Conservation (phyloP, 2,888 invertebrate genomes). For the Leptinotarsa juncta region DNA sequence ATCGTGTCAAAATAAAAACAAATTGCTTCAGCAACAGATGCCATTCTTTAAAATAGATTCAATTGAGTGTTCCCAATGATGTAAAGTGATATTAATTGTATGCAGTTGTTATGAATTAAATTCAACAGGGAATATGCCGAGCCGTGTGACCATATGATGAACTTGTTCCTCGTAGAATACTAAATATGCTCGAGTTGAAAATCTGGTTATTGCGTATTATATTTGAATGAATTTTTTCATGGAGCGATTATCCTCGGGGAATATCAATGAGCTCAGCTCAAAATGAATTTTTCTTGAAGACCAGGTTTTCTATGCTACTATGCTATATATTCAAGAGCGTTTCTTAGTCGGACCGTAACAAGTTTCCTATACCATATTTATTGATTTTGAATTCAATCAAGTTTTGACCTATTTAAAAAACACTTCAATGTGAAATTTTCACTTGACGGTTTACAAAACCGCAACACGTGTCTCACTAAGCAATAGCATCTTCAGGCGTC, state of each 20-base stretch:
- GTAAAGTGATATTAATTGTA: slow-evolving; percentile 39
- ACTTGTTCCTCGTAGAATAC: background rate
- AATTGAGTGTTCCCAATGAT: slow-evolving; percentile 32
- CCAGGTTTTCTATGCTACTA: background rate
- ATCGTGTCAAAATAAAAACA: slow-evolving; percentile 14
- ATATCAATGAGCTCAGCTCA: background rate
- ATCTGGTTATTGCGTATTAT: background rate
- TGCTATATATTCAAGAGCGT: background rate
- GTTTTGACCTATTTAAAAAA: no score
- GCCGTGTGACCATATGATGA: background rate
- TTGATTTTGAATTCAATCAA: no score
- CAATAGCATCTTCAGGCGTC: no score
- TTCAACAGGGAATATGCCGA: slow-evolving; percentile 22
- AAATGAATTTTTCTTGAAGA: background rate
- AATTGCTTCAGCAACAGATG: slow-evolving; percentile 33
- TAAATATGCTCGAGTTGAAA: background rate
- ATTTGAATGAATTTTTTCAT: background rate
- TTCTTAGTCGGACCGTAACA: no score
- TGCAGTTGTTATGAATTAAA: slow-evolving; percentile 30
- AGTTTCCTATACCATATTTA: no score
- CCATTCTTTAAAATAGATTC: slow-evolving; percentile 32
- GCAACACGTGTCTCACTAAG: no score
- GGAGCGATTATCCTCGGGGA: background rate
- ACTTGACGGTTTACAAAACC: no score
- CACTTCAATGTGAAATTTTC: no score